Evolutionary conservation across 2,797 vertebrate species (phyloP).

Genomic region (Melanotaenia parkinsoni): DNA sequence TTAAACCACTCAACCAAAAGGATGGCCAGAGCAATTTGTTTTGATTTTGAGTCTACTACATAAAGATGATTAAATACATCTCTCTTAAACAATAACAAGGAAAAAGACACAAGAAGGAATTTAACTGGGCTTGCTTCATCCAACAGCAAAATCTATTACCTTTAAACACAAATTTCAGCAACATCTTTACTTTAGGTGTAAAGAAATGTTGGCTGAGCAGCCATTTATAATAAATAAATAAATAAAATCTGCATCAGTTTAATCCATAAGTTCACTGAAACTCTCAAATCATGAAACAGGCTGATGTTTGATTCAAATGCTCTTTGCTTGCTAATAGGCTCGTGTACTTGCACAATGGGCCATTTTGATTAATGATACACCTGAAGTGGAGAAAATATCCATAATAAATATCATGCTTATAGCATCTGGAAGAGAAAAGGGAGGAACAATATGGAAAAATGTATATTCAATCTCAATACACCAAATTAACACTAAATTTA

Average conservation of each 20-base stretch:
- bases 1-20: slow-evolving; percentile 3
- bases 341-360: slow-evolving; percentile 7
- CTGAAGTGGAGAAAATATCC: not conserved
- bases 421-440: not conserved
- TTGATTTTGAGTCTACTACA: not conserved
- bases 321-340: slow-evolving; percentile 3
- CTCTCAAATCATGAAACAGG: not conserved
- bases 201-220: not conserved
- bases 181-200: not conserved
- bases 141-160: not conserved
- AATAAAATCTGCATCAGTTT: not conserved
- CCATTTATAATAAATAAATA: not conserved
- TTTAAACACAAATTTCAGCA: not conserved
- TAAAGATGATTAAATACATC: slow-evolving; percentile 1
- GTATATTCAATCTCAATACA: not conserved
- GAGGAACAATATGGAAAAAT: not conserved
- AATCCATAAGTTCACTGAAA: not conserved
- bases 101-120: not conserved
- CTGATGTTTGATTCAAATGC: slow-evolving; percentile 12
- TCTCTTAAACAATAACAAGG: not conserved
- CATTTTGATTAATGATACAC: slow-evolving; percentile 11
- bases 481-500: not conserved
- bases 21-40: not conserved
- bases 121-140: not conserved
- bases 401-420: not conserved